Evolutionary conservation across 2,797 vertebrate species (phyloP).

Genomic region (Tokudaia tokunoshimensis): DNA sequence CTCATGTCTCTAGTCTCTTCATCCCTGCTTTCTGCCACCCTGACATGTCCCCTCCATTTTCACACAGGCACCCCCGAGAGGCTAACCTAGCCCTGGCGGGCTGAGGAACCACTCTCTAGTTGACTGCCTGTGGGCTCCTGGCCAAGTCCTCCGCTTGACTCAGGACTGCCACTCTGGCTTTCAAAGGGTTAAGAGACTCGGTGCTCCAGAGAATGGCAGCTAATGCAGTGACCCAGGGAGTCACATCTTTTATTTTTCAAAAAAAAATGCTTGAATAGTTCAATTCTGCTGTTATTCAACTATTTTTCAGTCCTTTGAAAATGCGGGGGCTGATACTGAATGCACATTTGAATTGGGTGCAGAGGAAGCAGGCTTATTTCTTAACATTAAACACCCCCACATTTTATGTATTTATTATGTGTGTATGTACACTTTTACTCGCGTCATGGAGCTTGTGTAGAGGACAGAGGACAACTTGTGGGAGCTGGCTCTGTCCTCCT

Average conservation of each 20-base stretch:
- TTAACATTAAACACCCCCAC: neutral
- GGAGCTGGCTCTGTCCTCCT: neutral
- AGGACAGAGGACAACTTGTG: neutral
- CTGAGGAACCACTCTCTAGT: neutral
- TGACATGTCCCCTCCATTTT: too few relatives aligned
- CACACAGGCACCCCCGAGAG: neutral
- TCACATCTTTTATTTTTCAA: constrained; percentile 4
- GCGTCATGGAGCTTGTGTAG: neutral
- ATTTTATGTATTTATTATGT: neutral
- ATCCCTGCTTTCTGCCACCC: neutral
- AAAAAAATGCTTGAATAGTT: constrained; percentile 46
- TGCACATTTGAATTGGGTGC: constrained; percentile 54
- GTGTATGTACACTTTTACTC: neutral
- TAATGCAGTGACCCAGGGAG: constrained; percentile 1
- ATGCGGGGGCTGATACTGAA: constrained; percentile 20
- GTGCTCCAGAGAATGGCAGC: constrained; percentile 40
- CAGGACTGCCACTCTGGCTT: neutral
- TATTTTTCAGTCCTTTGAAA: constrained; percentile 48
- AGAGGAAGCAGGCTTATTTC: constrained; percentile 26
- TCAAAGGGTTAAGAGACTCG: constrained; percentile 7
- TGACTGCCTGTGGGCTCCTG: neutral
- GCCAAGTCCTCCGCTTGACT: fast-evolving
- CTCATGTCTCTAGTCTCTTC: neutral
- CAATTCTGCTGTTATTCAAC: constrained; percentile 49
- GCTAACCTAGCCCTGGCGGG: neutral